Conservation (phyloP, 2,888 invertebrate species). For the Entomobrya multifasciata region DNA sequence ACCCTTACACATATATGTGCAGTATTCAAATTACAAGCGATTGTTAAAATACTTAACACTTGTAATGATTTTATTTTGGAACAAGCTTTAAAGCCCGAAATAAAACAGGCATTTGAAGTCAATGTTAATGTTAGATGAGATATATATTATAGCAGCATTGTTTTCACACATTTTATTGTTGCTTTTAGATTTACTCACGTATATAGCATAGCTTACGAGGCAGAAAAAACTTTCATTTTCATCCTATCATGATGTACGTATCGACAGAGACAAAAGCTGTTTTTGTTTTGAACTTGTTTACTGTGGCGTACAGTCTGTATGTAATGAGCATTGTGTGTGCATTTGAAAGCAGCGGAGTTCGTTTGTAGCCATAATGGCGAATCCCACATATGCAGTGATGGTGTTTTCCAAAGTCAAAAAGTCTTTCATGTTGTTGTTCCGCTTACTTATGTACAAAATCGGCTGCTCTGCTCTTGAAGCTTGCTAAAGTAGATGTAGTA, state of each 20-base stretch:
- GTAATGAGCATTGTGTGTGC: neutral
- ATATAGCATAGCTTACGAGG: too few species aligned
- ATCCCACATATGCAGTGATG: slow-evolving; percentile 6
- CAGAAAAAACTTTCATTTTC: slow-evolving; percentile 11
- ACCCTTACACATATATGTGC: too few species aligned
- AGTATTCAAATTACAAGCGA: too few species aligned
- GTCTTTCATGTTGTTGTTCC: slow-evolving; percentile 29
- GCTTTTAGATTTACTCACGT: neutral
- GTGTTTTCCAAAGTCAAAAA: slow-evolving; percentile 43
- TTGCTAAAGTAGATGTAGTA: too few species aligned
- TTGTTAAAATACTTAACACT: too few species aligned
- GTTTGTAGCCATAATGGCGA: slow-evolving; percentile 1
- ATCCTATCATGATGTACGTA: slow-evolving; percentile 31
- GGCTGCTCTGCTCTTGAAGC: neutral
- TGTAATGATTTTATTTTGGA: too few species aligned
- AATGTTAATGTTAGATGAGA: too few species aligned
- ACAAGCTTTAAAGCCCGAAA: too few species aligned
- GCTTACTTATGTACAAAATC: neutral
- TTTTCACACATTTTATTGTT: slow-evolving; percentile 7
- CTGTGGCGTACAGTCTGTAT: neutral
- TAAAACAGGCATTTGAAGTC: too few species aligned
- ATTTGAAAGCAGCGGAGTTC: neutral
- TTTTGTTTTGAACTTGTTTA: slow-evolving; percentile 8
- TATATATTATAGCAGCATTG: neutral
- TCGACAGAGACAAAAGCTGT: slow-evolving; percentile 40